Evolutionary conservation across 2,113 vertebrate species (phyloP), one percentile per base, ranked within the genome.

Genomic region (Columba livia): DNA sequence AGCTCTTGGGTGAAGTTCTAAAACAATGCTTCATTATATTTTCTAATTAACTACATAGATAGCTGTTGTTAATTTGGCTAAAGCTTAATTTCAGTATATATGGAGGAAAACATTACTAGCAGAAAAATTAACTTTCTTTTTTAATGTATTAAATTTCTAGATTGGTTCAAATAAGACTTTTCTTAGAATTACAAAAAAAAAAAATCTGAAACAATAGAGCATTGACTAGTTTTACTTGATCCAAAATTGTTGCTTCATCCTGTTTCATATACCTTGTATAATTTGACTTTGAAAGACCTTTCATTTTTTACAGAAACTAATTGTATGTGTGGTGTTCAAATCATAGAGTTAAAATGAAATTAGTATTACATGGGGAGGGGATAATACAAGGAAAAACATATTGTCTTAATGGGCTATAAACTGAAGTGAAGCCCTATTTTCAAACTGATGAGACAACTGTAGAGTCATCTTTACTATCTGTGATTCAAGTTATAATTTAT

Each of bases 321-420:
- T 92, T 94, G 24, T 75, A 62, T 65, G 32, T 75, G 58, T 92
- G 42, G 31, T 89, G 87, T 72, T 95, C 79, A 94, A 96, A 88
- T 92, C 57, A 75, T 11, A 79, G 71, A 69, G 94, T 90, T 95
- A 84, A 93, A 97, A 95, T 95, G 44, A 91, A 95, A 95, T 95
- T 95, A 97, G 71, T 81, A 60, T 24, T 84, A 71, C 85, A 83
- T 80, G 77, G 58, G 64, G 64, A 94, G 56, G 29, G 58, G 28
- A 85, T 79, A 54, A 75, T 90, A 90, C 53, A 61, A 85, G 75
- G 57, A 28, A 81, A 97, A 96, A 53, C 89, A 85, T 28, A 47
- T 17, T 14, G 67, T 90, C 29, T 29, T 92, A 96, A 80, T 92
- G 65, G 57, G 53, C 36, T 96, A 24, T 82, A 95, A 93, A 82